Evolutionary conservation across 2,888 invertebrate genomes (phyloP), one percentile per base, ranked within the genome.

Genomic region (Apamea monoglypha): DNA sequence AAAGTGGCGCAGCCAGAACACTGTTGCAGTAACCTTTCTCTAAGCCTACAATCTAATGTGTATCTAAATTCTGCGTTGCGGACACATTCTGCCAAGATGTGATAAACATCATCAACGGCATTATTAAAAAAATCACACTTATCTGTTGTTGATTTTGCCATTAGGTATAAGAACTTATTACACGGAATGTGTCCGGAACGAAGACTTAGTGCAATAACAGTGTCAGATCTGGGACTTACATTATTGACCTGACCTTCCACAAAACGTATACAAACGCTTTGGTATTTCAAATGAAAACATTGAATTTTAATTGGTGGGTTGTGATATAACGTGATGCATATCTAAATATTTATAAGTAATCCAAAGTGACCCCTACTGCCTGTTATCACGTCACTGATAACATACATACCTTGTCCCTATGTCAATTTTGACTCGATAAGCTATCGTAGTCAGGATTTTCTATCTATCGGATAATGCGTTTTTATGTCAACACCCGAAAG

Each of bases 341-440:
- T 73, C 56, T n/a, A 66, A 73, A 80, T 73, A 76, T 80, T 77
- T 53, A n/a, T n/a, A 53, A 67, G 32, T 81, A 50, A 67, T 71
- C 21, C 71, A 78, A 81, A 81, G 56, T 81, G 78, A 77, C 77
- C 66, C 44, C 61, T 59, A 59, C 47, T 12, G 25, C 2, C 14
- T 25, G 82, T 71, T 47, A 44, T 44, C 47, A 63, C 71, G 67
- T 53, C 36, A 67, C 47, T 40, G 56, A 80, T 80, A 47, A 56
- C 3, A 47, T 29, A 32, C 6, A 25, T 68, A 61, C 69, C 61
- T 25, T 68, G n/a, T 53, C 69, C 56, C 40, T 69, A 53, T 32
- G 76, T 73, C 44, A 64, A 67, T 70, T 81, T 77, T 69, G 18
- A 85, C 40, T n/a, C 36, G 83, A 85, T 85, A 83, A 67, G 73